Conservation (phyloP, 2,888 invertebrate species). For the Leucoma salicis region DNA sequence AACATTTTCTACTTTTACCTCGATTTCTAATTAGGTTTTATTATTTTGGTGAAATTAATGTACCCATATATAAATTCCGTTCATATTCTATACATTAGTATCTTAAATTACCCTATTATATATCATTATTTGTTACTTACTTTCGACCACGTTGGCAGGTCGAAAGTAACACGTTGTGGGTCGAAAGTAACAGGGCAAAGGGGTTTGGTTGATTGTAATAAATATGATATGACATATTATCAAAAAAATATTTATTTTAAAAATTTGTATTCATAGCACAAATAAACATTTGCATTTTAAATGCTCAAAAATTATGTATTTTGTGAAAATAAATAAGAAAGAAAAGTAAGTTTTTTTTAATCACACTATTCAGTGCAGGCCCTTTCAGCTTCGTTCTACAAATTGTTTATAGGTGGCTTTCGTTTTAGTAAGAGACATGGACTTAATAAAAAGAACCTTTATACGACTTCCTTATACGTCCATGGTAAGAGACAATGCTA, state of each 20-base stretch:
- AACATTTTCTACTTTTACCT: conserved; percentile 14
- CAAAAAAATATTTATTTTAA: not conserved
- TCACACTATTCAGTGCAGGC: no score
- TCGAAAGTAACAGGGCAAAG: conserved; percentile 23
- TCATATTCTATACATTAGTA: conserved; percentile 12
- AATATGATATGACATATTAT: conserved; percentile 13
- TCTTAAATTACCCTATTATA: conserved; percentile 13
- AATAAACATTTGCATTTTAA: no score
- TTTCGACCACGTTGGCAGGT: conserved; percentile 25
- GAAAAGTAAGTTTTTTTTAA: no score
- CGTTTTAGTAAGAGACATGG: no score
- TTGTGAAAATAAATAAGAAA: no score
- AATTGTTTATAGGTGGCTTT: no score
- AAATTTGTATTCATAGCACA: not conserved
- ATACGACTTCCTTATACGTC: no score
- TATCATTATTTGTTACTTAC: conserved; percentile 18
- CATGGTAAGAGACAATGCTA: no score
- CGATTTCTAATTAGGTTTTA: conserved; percentile 14
- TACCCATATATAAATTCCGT: conserved; percentile 16
- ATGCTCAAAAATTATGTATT: no score
- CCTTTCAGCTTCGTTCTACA: no score
- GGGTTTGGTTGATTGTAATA: conserved; percentile 6
- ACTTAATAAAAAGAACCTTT: no score
- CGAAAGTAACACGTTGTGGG: conserved; percentile 25
- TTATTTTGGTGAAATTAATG: conserved; percentile 15